phyloP scores from a whole-genome alignment of 1,140 invertebrate genomes.

The Eumeta japonica region DNA sequence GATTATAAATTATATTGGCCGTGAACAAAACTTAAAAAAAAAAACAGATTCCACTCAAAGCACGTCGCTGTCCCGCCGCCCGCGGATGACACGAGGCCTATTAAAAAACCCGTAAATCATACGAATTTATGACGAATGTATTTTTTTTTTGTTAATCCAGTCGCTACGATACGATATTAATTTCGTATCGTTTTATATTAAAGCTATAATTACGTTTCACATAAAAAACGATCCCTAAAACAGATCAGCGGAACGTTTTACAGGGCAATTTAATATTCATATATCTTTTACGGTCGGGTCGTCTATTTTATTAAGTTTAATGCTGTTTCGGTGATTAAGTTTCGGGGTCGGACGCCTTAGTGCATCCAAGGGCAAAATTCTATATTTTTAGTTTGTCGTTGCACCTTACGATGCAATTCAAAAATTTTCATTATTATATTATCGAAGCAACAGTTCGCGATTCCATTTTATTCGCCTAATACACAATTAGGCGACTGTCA shows the following conservation, averaged over 20 bases:
- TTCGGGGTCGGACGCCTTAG: too few species aligned
- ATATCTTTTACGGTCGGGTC: slow-evolving; percentile 25
- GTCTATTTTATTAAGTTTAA: slow-evolving; percentile 33
- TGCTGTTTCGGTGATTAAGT: background rate
- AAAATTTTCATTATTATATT: too few species aligned
- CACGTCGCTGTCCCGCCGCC: slow-evolving; percentile 2
- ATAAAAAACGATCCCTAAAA: slow-evolving; percentile 35
- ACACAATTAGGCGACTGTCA: too few species aligned
- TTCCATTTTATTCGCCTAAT: too few species aligned
- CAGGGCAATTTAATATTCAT: slow-evolving; percentile 32
- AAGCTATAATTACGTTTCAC: slow-evolving; percentile 45
- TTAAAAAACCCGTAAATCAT: slow-evolving; percentile 45
- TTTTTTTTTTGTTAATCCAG: slow-evolving; percentile 41
- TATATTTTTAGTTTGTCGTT: too few species aligned
- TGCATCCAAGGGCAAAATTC: too few species aligned
- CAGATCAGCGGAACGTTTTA: slow-evolving; percentile 25
- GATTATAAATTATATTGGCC: too few species aligned
- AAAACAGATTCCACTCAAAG: too few species aligned
- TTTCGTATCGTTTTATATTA: slow-evolving; percentile 39
- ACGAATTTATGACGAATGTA: slow-evolving; percentile 43
- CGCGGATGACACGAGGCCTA: slow-evolving; percentile 15
- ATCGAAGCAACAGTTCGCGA: too few species aligned
- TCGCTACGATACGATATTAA: slow-evolving; percentile 33
- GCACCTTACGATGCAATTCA: too few species aligned
- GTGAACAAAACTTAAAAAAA: too few species aligned